These are phyloP conservation scores for Paragorgia papillata DNA, from an alignment of 92 coral and sea anemone genomes.

Conservation along the genomic window DNA sequence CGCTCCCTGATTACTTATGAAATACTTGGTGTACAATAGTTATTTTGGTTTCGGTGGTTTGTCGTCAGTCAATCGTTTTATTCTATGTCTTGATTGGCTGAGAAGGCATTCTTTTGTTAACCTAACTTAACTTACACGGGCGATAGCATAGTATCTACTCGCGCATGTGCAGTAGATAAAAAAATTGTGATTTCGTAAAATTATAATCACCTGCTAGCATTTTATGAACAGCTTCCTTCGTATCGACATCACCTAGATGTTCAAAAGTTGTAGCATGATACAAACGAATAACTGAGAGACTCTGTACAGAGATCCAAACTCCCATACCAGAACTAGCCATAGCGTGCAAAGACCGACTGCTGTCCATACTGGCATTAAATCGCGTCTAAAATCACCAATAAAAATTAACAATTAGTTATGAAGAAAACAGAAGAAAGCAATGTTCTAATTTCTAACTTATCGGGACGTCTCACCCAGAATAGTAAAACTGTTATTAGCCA, in stretches of 20 bases:
- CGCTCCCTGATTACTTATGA: too few relatives aligned
- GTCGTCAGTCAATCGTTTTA: too few relatives aligned
- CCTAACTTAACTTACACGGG: too few relatives aligned
- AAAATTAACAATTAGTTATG: not conserved
- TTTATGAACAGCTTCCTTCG: constrained; percentile 92
- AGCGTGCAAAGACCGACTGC: constrained; percentile 83
- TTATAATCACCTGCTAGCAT: constrained; percentile 96
- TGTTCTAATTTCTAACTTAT: not conserved
- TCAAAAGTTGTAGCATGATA: constrained; percentile 93
- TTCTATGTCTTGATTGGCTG: too few relatives aligned
- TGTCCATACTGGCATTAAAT: constrained; percentile 89
- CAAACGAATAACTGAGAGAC: constrained; percentile 79
- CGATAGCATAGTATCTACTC: too few relatives aligned
- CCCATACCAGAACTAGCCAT: constrained; percentile 99
- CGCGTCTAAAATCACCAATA: constrained; percentile 61
- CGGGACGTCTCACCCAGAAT: too few relatives aligned
- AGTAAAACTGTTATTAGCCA: too few relatives aligned
- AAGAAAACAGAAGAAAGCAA: not conserved
- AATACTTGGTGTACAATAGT: too few relatives aligned
- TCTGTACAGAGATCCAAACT: constrained; percentile 93
- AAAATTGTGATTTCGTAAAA: not conserved
- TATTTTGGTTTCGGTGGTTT: too few relatives aligned
- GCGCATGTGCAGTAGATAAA: not conserved
- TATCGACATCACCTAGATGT: constrained; percentile 92
- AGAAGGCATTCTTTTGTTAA: too few relatives aligned